A percentile compares a stretch with the other conserved stretches of the same genome.
Evolutionary conservation across 2,113 vertebrate genomes (phyloP).

Genomic region (Varanus salvator): DNA sequence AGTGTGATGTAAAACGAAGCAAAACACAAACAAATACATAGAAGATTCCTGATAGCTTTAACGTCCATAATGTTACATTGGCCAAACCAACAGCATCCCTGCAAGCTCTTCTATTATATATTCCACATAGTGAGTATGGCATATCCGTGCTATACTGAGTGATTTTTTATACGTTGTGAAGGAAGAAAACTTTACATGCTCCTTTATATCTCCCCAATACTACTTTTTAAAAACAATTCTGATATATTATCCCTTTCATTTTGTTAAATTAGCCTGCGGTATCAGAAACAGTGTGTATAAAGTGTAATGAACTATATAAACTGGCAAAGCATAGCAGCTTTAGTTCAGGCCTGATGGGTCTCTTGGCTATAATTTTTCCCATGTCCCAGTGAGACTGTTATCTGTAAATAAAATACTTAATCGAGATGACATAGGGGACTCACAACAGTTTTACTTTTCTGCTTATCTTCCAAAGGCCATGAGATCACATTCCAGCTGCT

Average conservation of each 20-base stretch:
- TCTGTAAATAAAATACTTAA: conserved; percentile 25
- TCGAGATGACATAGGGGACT: conserved; percentile 7
- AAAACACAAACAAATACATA: background rate
- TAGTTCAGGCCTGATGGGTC: background rate
- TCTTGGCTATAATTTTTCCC: conserved; percentile 20
- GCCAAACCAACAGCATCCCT: background rate
- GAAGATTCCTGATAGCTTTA: background rate
- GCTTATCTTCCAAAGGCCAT: background rate
- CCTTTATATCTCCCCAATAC: background rate
- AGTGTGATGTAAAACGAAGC: background rate
- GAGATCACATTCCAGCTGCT: background rate
- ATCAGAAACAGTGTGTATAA: conserved; percentile 3
- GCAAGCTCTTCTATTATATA: background rate
- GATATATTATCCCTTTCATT: background rate
- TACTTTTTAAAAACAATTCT: background rate
- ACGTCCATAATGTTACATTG: background rate
- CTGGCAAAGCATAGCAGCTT: background rate
- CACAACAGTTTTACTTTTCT: conserved; percentile 20
- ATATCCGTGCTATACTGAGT: background rate
- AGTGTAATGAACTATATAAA: conserved; percentile 2
- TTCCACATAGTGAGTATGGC: background rate
- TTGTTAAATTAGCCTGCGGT: background rate
- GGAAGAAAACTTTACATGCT: background rate
- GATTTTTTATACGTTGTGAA: background rate
- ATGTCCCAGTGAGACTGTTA: conserved; percentile 26